Conservation (phyloP, 2,113 vertebrate genomes). For the Amphilophus citrinellus region DNA sequence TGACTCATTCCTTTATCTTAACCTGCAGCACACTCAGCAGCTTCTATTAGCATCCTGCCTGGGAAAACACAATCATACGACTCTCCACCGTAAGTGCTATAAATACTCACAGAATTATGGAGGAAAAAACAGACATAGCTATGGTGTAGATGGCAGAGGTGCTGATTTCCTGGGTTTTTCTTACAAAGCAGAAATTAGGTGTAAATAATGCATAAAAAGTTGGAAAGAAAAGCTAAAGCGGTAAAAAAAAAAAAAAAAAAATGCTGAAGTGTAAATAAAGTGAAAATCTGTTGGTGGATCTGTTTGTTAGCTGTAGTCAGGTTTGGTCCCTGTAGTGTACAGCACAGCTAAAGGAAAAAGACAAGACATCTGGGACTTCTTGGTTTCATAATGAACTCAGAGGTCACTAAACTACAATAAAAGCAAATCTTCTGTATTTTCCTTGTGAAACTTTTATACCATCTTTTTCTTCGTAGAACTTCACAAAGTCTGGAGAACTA, state of each 20-base stretch:
- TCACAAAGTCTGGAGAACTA: too few relatives aligned
- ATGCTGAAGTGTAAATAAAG: too few relatives aligned
- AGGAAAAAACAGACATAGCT: neutral
- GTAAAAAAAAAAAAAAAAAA: too few relatives aligned
- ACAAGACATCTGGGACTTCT: neutral
- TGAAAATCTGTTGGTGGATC: neutral
- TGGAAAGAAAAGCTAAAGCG: neutral
- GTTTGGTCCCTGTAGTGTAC: constrained; percentile 1
- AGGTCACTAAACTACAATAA: neutral
- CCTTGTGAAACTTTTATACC: neutral
- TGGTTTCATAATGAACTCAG: constrained; percentile 5
- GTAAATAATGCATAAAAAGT: neutral
- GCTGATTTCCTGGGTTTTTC: neutral
- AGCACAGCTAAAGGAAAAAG: neutral
- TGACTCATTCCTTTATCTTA: constrained; percentile 30
- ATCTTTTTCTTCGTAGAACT: too few relatives aligned
- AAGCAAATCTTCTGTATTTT: neutral
- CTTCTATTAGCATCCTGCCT: neutral
- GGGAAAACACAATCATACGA: neutral
- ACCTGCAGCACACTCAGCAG: constrained; percentile 23
- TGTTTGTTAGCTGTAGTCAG: constrained; percentile 2
- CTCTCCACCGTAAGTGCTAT: neutral
- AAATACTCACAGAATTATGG: constrained; percentile 8
- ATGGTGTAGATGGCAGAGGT: neutral
- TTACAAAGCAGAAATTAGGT: neutral